Evolutionary conservation across 92 coral and sea anemone genomes (phyloP), one percentile per base, ranked within the genome.

Genomic region (Hydrozoanthus gracilis): DNA sequence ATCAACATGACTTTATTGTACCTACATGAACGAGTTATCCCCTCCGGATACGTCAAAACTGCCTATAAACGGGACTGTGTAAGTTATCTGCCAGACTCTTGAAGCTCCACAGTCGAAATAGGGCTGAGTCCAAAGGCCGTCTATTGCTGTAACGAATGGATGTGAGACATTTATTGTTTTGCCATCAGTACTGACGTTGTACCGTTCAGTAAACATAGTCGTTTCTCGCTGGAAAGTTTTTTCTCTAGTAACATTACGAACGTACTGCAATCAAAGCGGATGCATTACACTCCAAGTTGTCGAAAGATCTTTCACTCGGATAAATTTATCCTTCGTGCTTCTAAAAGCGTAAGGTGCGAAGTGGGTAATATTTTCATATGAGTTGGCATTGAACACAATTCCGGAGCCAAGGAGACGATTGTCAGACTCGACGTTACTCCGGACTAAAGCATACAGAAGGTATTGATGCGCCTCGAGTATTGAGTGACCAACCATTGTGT

Each of bases 261-360:
- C 88, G 5, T 89, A 75, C 11, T 86, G 77, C 94, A 95, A 91
- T 98, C 98, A 96, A 8, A 89, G 74, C 4, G 95, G 92, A 76
- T 93, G 85, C 58, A 47, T 2, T 39, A 92, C 97, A 44, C 89
- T 90, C 71, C 83, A 86, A 16, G 87, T 76, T 0, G 92, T 82
- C 6, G 88, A 95, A 35, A 94, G 82, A 78, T 96, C 98, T 17
- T 87, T 89, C 48, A 96, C 95, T 48, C 77, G 86, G 12, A 92
- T 87, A 3, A 89, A 82, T 14, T 82, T 83, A 14, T 75, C 83
- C 6, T 39, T 75, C 27, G 83, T 61, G 64, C 90, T 91, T 35
- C 93, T 93, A 54, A 87, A 96, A 6, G 98, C 98, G 83, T 94
- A 96, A 44, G 98, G 98, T 55, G 98, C 95, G 71, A 96, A 96